These are phyloP conservation scores for Mizuhopecten yessoensis DNA, from an alignment of 1,140 invertebrate species.

Conservation along the genomic window DNA sequence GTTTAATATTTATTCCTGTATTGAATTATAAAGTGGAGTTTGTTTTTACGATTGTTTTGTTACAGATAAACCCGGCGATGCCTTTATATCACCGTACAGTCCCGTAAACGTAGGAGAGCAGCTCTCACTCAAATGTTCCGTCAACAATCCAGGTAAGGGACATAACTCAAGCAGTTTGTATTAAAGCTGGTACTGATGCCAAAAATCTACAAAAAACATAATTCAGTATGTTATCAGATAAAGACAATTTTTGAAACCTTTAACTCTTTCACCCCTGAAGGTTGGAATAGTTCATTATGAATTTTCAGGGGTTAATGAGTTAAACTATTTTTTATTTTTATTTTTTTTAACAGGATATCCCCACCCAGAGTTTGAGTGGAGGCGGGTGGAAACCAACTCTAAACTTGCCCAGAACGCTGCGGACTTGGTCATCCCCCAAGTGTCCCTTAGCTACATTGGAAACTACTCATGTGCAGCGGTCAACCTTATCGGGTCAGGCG, in stretches of 20 bases:
- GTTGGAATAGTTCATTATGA: too few species aligned
- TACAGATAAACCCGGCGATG: slow-evolving; percentile 63
- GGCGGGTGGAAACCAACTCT: slow-evolving; percentile 54
- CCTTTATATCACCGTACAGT: slow-evolving; percentile 52
- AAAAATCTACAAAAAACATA: too few species aligned
- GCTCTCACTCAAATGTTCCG: slow-evolving; percentile 51
- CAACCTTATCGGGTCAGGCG: slow-evolving; percentile 67
- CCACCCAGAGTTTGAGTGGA: slow-evolving; percentile 70
- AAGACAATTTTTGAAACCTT: too few species aligned
- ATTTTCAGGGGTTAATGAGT: too few species aligned
- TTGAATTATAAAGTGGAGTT: too few species aligned
- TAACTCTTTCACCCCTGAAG: too few species aligned
- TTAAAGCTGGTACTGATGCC: too few species aligned
- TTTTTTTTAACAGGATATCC: slow-evolving; percentile 69
- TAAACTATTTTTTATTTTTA: too few species aligned
- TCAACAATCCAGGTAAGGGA: slow-evolving; percentile 55
- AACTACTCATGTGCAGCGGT: slow-evolving; percentile 71
- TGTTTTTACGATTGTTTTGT: slow-evolving; percentile 46
- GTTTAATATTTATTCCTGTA: too few species aligned
- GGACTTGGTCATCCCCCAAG: slow-evolving; percentile 57
- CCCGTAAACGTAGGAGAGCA: slow-evolving; percentile 40
- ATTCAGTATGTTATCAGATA: too few species aligned
- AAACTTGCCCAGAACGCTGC: slow-evolving; percentile 45
- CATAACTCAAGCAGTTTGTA: too few species aligned
- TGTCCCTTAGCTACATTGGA: slow-evolving; percentile 67